These are phyloP conservation scores for Bujurquina vittata DNA, from an alignment of 2,113 vertebrate genomes.

Conservation along the genomic window DNA sequence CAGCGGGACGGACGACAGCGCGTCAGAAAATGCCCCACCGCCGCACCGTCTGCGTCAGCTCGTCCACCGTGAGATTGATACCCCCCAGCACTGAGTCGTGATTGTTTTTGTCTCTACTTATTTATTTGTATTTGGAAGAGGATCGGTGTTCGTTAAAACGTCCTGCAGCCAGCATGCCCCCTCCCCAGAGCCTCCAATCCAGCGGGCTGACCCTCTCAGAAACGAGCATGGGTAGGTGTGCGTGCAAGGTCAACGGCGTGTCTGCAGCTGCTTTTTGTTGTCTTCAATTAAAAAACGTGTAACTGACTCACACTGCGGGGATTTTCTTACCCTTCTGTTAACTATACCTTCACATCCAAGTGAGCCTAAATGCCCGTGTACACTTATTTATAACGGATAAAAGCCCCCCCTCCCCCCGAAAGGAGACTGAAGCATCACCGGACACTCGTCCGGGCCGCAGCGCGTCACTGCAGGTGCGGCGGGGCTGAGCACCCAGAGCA, in stretches of 20 bases:
- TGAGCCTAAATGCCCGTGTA: accelerated
- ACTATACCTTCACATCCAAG: not conserved
- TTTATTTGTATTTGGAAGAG: not conserved
- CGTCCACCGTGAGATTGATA: not conserved
- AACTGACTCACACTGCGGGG: not conserved
- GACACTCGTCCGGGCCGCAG: constrained; percentile 49
- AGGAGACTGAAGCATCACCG: constrained; percentile 34
- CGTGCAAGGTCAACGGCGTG: constrained; percentile 78
- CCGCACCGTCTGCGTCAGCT: constrained; percentile 5
- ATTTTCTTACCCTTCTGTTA: not conserved
- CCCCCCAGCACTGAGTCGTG: constrained; percentile 43
- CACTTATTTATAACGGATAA: not conserved
- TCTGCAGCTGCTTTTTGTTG: constrained; percentile 29
- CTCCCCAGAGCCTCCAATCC: constrained; percentile 76
- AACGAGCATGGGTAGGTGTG: constrained; percentile 79
- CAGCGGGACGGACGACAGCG: constrained; percentile 19
- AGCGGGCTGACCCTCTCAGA: constrained; percentile 78
- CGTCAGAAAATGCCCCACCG: constrained; percentile 58
- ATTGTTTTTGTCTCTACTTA: constrained; percentile 7
- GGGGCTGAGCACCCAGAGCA: constrained; percentile 29
- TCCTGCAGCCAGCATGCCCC: constrained; percentile 70
- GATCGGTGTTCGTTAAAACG: constrained; percentile 6
- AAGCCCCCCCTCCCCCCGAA: not conserved
- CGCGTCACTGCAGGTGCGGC: constrained; percentile 72
- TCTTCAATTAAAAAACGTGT: not conserved